phyloP scores from a whole-genome alignment of 1,140 invertebrate genomes.

The Lepidostoma basale region DNA sequence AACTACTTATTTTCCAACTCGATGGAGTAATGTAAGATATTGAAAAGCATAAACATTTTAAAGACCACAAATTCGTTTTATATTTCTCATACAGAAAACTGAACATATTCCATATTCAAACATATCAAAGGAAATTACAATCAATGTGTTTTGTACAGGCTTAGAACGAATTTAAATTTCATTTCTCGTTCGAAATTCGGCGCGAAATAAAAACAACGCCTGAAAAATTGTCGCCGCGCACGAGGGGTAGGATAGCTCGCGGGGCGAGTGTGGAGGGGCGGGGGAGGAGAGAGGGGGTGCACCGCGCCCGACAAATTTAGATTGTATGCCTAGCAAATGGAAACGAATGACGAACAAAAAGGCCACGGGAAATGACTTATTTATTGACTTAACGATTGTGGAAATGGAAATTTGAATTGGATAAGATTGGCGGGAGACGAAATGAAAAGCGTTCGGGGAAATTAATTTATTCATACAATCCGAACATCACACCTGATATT shows the following conservation, averaged over 20 bases:
- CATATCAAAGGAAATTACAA: constrained; percentile 12
- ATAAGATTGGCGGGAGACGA: constrained; percentile 12
- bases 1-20: too few relatives aligned
- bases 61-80: too few relatives aligned
- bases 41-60: too few relatives aligned
- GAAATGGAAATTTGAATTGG: constrained; percentile 31
- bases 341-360: constrained; percentile 32
- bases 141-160: constrained; percentile 3
- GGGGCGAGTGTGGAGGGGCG: background rate
- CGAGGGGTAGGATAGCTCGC: background rate
- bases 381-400: constrained; percentile 37
- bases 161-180: constrained; percentile 19
- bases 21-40: too few relatives aligned
- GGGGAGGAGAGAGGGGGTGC: background rate
- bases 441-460: background rate
- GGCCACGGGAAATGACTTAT: constrained; percentile 33
- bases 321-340: constrained; percentile 25
- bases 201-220: background rate
- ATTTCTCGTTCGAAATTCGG: background rate
- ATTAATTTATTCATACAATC: constrained; percentile 9
- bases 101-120: constrained; percentile 1
- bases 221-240: constrained; percentile 5
- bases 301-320: constrained; percentile 17
- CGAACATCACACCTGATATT: too few relatives aligned
- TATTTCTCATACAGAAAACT: background rate